Conservation (phyloP, 2,888 invertebrate genomes). For the Scelioninae gen. 1 region DNA sequence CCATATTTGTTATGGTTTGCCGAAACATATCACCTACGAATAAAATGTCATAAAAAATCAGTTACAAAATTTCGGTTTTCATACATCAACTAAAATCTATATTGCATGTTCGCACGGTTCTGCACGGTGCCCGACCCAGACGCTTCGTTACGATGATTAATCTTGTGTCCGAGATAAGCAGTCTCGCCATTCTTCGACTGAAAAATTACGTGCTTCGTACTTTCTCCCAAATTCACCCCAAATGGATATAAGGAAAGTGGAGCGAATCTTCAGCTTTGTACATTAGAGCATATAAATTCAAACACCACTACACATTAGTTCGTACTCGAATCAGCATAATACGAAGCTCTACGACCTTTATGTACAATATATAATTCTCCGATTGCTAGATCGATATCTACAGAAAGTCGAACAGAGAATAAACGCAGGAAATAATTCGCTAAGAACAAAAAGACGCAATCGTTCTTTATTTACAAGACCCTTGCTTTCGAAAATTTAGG, state of each 20-base stretch:
- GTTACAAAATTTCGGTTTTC: conserved; percentile 75
- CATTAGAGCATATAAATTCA: conserved; percentile 34
- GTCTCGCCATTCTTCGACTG: conserved; percentile 36
- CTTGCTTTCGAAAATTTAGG: conserved; percentile 17
- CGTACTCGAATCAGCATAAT: conserved; percentile 23
- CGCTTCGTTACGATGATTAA: conserved; percentile 40
- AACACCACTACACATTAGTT: conserved; percentile 31
- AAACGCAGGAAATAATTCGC: background rate
- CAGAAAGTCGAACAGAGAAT: too few relatives aligned
- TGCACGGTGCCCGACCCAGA: too few relatives aligned
- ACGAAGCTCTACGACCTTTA: conserved; percentile 30
- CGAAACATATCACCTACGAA: conserved; percentile 8
- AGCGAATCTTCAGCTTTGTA: conserved; percentile 50
- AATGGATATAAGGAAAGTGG: conserved; percentile 32
- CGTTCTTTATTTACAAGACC: conserved; percentile 39
- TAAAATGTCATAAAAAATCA: conserved; percentile 77
- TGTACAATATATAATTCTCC: conserved; percentile 50
- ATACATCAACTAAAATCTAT: conserved; percentile 38
- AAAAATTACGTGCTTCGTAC: conserved; percentile 37
- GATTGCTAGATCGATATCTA: conserved; percentile 18
- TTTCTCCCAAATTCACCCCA: conserved; percentile 14
- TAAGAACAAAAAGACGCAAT: conserved; percentile 24
- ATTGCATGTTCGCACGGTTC: too few relatives aligned
- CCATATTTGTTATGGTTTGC: background rate
- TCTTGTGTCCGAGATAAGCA: conserved; percentile 29